phyloP scores from a whole-genome alignment of 2,888 invertebrate species.

The Drosophila heteroneura region DNA sequence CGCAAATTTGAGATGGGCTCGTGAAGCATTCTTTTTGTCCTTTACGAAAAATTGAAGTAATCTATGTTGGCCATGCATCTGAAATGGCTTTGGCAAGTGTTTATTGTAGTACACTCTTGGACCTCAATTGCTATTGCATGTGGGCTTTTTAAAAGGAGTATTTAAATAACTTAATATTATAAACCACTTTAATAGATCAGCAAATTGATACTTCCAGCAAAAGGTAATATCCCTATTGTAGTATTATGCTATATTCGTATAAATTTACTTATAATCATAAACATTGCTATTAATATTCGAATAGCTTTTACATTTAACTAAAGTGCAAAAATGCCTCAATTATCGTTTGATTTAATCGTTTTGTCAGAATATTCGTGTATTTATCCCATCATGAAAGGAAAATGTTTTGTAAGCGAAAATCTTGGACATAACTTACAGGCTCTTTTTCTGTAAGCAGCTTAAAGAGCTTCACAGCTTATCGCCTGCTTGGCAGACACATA shows the following conservation, averaged over 20 bases:
- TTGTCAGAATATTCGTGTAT: background rate
- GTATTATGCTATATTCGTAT: background rate
- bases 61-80: background rate
- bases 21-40: slow-evolving; percentile 7
- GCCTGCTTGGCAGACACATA: slow-evolving; percentile 55
- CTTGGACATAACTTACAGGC: slow-evolving; percentile 32
- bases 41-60: background rate
- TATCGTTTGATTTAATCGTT: slow-evolving; percentile 3
- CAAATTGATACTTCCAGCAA: background rate
- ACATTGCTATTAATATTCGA: background rate
- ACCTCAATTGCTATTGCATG: background rate
- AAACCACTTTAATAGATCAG: background rate
- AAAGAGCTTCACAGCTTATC: slow-evolving; percentile 65
- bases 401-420: slow-evolving; percentile 30
- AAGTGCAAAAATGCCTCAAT: background rate
- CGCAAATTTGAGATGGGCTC: slow-evolving; percentile 18
- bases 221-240: background rate
- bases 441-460: slow-evolving; percentile 66
- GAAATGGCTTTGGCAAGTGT: background rate
- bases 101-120: slow-evolving; percentile 10
- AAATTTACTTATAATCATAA: background rate
- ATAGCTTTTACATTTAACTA: background rate
- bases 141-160: background rate
- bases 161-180: background rate
- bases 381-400: slow-evolving; percentile 17